Base-by-base conservation (phyloP, 1,140 invertebrate species). In the Babylonia areolata region DNA sequence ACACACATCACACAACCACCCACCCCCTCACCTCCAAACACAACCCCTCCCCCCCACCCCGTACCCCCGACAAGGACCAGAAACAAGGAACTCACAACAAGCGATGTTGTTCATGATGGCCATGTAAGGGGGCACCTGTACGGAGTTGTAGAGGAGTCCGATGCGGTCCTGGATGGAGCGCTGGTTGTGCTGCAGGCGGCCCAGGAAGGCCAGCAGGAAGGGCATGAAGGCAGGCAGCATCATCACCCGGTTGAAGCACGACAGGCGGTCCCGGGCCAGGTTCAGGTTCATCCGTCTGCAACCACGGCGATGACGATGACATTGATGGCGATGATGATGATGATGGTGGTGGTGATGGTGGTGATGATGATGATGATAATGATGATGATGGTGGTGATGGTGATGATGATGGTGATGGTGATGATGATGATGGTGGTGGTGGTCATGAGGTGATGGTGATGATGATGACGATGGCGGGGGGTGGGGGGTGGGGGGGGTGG, bases 271-370 rank as follows among this genome's bases (percentile, higher is more conserved):
- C 58, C 92, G 84, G 75, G 82, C 86, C 6, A 93, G 86, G 71
- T 93, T 92, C 23, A 92, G 77, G 54, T 90, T 88, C 90, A 93
- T 91, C 15, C 92, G 90, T 12, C 92, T 93, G 46, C n/a, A n/a
- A n/a, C n/a, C n/a, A 28, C 33, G 1, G 37, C 31, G 28, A 40
- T 11, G 33, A 78, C 12, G 28, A 5, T 15, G 33, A 78, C 33
- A 5, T 0, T 35, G 33, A 39, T 17, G 37, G 37, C 15, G 12
- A 33, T 11, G 37, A 35, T 6, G n/a, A 39, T 35, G 33, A 51
- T 17, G 46, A 51, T 17, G 42, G 2, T n/a, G n/a, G 37, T 35
- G 1, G 37, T n/a, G 28, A 40, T 11, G 33, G 37, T 15, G 28
- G 12, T 15, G 33, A 78, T 35, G 5, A 3, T 35, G 33, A 39